Percentiles rank a stretch among this genome's conserved stretches.
These are phyloP conservation scores for Etia nguti DNA, from an alignment of 2,113 vertebrate genomes.

Conservation along the genomic window DNA sequence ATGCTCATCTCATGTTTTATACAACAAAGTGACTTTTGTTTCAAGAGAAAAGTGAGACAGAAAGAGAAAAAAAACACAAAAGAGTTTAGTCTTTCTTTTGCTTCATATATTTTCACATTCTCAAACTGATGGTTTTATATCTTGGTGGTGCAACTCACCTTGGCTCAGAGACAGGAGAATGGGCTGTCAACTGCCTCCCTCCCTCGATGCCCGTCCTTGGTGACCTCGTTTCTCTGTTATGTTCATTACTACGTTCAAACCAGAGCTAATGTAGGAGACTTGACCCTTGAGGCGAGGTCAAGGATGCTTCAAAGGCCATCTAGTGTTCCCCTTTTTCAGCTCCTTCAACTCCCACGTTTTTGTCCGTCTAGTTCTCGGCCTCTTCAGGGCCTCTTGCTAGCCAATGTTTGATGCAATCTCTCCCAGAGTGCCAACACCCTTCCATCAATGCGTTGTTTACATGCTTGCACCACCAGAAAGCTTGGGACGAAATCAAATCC, in stretches of 20 bases:
- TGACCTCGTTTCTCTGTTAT: conserved; percentile 63
- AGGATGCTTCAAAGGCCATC: conserved; percentile 49
- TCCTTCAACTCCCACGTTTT: conserved; percentile 8
- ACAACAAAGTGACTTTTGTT: conserved; percentile 54
- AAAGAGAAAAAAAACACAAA: background rate
- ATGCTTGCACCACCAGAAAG: background rate
- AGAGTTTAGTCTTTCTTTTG: background rate
- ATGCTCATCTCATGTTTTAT: conserved; percentile 58
- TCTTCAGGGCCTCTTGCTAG: background rate
- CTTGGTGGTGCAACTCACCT: conserved; percentile 22
- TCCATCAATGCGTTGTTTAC: background rate
- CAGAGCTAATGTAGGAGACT: conserved; percentile 40
- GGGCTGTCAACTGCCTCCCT: conserved; percentile 9
- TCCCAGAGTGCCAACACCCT: background rate
- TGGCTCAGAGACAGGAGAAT: conserved; percentile 18
- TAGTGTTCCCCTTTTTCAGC: background rate
- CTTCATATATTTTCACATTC: background rate
- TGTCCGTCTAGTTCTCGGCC: background rate
- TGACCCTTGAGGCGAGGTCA: conserved; percentile 56
- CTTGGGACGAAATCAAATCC: conserved; percentile 15
- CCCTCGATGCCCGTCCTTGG: background rate
- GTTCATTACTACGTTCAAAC: conserved; percentile 57
- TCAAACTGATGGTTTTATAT: conserved; percentile 1
- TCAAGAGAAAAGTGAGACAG: background rate
- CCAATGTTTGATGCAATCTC: background rate